Percentiles rank a stretch among this genome's conserved stretches.
phyloP scores from a whole-genome alignment of 1,140 invertebrate species.

The Lithobius niger region DNA sequence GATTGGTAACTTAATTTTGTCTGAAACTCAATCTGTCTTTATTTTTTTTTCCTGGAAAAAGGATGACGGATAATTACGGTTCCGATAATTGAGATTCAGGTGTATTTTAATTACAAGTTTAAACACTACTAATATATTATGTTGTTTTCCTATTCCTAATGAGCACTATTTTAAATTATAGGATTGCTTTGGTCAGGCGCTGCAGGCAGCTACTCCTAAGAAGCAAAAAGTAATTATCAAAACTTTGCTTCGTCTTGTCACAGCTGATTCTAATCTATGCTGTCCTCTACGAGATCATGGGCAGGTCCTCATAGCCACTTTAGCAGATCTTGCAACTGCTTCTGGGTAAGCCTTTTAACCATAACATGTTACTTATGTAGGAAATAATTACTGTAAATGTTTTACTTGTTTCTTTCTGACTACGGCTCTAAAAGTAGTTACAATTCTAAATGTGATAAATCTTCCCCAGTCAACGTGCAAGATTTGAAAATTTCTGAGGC shows the following conservation, averaged over 20 bases:
- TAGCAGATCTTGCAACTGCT: neutral
- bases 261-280: neutral
- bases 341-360: neutral
- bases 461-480: no score
- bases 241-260: neutral
- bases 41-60: no score
- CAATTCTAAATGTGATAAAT: no score
- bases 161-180: neutral
- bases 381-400: no score
- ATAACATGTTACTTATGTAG: no score
- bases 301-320: neutral
- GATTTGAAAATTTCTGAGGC: no score
- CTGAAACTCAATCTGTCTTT: no score
- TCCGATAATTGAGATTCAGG: no score
- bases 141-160: neutral
- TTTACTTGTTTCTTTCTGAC: no score
- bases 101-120: neutral
- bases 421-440: no score
- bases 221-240: constrained; percentile 7
- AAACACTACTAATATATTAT: neutral
- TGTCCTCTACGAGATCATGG: neutral
- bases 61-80: no score
- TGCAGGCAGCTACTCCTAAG: neutral
- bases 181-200: constrained; percentile 4
- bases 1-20: no score